These are phyloP conservation scores for Simalia tracyae DNA, from an alignment of 2,797 vertebrate genomes.

Conservation along the genomic window DNA sequence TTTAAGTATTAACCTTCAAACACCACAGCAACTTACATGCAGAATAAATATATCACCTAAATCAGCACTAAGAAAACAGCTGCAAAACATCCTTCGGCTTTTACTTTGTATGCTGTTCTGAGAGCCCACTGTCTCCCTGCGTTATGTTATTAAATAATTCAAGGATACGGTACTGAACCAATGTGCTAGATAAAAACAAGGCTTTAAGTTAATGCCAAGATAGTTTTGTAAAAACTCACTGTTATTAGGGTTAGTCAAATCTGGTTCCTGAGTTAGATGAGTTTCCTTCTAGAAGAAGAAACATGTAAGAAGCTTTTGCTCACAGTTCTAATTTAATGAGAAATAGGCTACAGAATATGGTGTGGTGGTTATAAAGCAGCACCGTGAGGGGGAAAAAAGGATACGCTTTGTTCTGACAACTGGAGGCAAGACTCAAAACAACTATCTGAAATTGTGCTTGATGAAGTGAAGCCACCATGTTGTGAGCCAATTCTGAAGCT, in stretches of 20 bases:
- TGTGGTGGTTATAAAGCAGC: conserved; percentile 44
- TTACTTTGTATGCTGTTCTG: conserved; percentile 29
- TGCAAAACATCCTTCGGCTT: conserved; percentile 30
- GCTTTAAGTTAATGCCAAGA: conserved; percentile 49
- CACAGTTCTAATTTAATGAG: conserved; percentile 43
- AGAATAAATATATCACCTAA: conserved; percentile 40
- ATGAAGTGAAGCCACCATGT: background rate
- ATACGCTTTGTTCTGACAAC: background rate
- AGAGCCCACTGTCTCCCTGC: conserved; percentile 30
- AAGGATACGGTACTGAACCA: conserved; percentile 46
- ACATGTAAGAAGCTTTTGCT: conserved; percentile 34
- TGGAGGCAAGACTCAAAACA: too few relatives aligned
- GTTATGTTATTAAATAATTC: conserved; percentile 56
- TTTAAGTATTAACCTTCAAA: conserved; percentile 39
- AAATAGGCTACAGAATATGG: conserved; percentile 35
- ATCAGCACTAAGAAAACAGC: conserved; percentile 33
- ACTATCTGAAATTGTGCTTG: background rate
- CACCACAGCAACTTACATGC: background rate
- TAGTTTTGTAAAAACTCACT: conserved; percentile 41
- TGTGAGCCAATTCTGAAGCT: background rate
- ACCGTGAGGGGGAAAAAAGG: conserved; percentile 38
- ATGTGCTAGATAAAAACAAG: conserved; percentile 24
- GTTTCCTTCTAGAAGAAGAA: conserved; percentile 46
- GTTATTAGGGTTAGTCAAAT: conserved; percentile 55
- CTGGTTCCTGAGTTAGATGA: conserved; percentile 45